These are phyloP conservation scores for Bombus waltoni DNA, from an alignment of 1,140 invertebrate species.

Conservation along the genomic window DNA sequence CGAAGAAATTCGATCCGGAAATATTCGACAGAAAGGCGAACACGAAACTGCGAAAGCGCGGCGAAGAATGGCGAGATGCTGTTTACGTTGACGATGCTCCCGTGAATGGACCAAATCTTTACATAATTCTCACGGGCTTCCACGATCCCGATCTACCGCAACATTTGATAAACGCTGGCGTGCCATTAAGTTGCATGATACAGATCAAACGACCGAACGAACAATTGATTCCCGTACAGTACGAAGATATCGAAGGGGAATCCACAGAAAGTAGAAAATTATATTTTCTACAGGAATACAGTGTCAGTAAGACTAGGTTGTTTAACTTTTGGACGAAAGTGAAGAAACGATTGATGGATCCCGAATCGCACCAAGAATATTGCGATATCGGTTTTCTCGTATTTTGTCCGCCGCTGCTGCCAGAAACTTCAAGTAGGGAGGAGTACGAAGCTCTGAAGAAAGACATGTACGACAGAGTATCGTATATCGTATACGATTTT, in stretches of 20 bases:
- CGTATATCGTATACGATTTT: conserved; percentile 82
- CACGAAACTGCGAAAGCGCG: conserved; percentile 80
- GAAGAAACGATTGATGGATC: conserved; percentile 67
- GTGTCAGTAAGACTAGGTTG: conserved; percentile 64
- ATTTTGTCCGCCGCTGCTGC: conserved; percentile 76
- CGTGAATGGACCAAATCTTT: conserved; percentile 82
- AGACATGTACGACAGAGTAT: conserved; percentile 82
- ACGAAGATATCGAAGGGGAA: conserved; percentile 21
- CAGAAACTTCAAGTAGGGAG: conserved; percentile 58
- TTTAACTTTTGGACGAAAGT: conserved; percentile 66
- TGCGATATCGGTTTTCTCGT: conserved; percentile 81
- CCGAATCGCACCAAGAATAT: conserved; percentile 69
- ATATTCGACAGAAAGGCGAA: conserved; percentile 70
- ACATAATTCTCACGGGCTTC: conserved; percentile 83
- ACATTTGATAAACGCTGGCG: conserved; percentile 79
- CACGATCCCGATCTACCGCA: conserved; percentile 78
- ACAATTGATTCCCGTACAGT: conserved; percentile 71
- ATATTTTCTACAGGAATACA: background rate
- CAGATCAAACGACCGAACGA: conserved; percentile 68
- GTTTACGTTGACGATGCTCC: conserved; percentile 83
- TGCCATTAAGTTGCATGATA: conserved; percentile 81
- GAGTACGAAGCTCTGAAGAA: conserved; percentile 75
- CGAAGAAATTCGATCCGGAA: background rate
- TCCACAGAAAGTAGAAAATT: conserved; percentile 57
- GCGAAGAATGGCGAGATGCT: conserved; percentile 84